Conservation (phyloP, 2,888 invertebrate genomes). For the Carterocephalus palaemon region DNA sequence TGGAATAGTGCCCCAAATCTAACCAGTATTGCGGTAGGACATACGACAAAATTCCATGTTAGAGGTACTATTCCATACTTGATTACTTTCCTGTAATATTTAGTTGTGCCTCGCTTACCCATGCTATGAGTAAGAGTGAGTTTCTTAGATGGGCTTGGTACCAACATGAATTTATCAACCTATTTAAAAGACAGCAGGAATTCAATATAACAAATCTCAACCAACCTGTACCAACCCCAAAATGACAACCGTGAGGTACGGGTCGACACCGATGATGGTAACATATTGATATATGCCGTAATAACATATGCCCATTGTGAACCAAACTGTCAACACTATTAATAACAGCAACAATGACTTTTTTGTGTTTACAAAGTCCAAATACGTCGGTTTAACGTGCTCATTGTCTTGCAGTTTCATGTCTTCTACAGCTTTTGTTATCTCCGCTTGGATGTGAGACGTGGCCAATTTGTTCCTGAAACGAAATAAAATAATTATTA, state of each 20-base stretch:
- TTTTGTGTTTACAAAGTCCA: conserved; percentile 46
- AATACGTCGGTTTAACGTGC: conserved; percentile 35
- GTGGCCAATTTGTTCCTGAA: conserved; percentile 46
- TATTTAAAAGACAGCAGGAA: too few species aligned
- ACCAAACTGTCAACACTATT: conserved; percentile 41
- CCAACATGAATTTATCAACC: too few species aligned
- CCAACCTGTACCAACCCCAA: conserved; percentile 50
- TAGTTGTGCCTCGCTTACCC: too few species aligned
- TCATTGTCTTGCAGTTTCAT: conserved; percentile 37
- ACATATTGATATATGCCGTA: conserved; percentile 52
- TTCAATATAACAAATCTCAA: not conserved
- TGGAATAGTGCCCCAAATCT: too few species aligned
- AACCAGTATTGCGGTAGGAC: too few species aligned
- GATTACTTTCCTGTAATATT: too few species aligned
- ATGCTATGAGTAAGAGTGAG: too few species aligned
- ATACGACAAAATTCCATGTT: too few species aligned
- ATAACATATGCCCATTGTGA: conserved; percentile 43
- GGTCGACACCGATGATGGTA: conserved; percentile 42
- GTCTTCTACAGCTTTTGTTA: conserved; percentile 38
- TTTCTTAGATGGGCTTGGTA: too few species aligned
- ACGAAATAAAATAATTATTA: conserved; percentile 8
- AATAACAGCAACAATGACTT: conserved; percentile 39
- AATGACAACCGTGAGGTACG: conserved; percentile 42
- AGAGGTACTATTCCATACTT: too few species aligned
- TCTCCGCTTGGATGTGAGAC: conserved; percentile 39